Conservation (phyloP, 2,888 invertebrate species). For the Epinotia ramella region DNA sequence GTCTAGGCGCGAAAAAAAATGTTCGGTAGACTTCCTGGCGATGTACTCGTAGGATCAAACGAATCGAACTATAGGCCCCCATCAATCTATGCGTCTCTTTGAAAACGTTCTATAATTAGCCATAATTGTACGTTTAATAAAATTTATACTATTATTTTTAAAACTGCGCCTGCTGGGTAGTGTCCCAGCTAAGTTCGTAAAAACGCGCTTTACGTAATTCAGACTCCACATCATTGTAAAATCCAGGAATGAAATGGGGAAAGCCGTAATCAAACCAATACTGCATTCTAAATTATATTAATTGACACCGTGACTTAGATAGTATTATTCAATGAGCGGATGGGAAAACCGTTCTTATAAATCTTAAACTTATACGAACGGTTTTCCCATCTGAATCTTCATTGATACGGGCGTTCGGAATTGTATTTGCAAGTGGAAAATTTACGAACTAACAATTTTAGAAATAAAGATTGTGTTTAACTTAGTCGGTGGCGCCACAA, state of each 20-base stretch:
- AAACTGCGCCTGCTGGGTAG: background rate
- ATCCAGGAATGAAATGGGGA: conserved; percentile 2
- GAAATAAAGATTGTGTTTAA: background rate
- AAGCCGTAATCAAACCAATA: background rate
- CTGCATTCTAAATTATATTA: background rate
- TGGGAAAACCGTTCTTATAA: too few relatives aligned
- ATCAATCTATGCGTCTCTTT: too few relatives aligned
- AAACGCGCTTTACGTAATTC: background rate
- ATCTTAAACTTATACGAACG: background rate
- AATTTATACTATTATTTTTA: background rate
- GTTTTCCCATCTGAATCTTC: conserved; percentile 24
- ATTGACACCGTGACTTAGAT: conserved; percentile 1
- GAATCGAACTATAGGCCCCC: too few relatives aligned
- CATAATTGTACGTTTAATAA: too few relatives aligned
- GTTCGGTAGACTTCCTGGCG: too few relatives aligned
- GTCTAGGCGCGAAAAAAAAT: too few relatives aligned
- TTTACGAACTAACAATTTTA: background rate
- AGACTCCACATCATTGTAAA: background rate
- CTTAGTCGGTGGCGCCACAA: conserved; percentile 8
- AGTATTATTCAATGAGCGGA: conserved; percentile 5
- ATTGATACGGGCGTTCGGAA: conserved; percentile 15
- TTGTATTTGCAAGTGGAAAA: conserved; percentile 20
- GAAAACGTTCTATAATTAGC: too few relatives aligned
- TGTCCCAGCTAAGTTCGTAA: background rate
- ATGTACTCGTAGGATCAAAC: too few relatives aligned